Evolutionary conservation across 2,888 invertebrate species (phyloP).

Genomic region (Synergus laeviventris): DNA sequence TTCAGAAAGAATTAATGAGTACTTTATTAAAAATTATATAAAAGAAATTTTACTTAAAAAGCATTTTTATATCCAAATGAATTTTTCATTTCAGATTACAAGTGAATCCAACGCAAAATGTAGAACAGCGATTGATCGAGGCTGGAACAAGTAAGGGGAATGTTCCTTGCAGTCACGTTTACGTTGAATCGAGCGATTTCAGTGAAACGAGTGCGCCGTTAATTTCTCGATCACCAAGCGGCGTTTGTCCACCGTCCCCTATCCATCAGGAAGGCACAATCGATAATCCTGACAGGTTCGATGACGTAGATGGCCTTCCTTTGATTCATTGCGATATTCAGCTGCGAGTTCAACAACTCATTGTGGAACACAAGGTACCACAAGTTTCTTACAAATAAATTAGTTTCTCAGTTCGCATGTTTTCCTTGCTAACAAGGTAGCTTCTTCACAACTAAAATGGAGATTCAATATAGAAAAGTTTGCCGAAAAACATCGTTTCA

Average conservation of each 20-base stretch:
- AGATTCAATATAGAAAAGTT: background rate
- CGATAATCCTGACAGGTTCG: slow-evolving; percentile 76
- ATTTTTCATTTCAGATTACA: slow-evolving; percentile 56
- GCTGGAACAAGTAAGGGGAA: slow-evolving; percentile 54
- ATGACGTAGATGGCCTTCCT: slow-evolving; percentile 86
- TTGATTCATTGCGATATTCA: slow-evolving; percentile 85
- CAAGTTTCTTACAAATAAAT: slow-evolving; percentile 34
- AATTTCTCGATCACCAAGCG: slow-evolving; percentile 80
- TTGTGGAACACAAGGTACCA: slow-evolving; percentile 86
- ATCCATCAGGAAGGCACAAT: slow-evolving; percentile 71
- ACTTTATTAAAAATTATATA: background rate
- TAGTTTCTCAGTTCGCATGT: slow-evolving; percentile 1
- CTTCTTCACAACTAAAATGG: background rate
- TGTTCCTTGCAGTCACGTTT: slow-evolving; percentile 65
- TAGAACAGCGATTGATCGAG: slow-evolving; percentile 61
- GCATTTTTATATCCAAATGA: background rate
- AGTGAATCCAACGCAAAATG: slow-evolving; percentile 57
- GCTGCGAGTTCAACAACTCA: slow-evolving; percentile 88
- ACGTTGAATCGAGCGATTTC: slow-evolving; percentile 69
- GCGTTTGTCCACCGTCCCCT: slow-evolving; percentile 80
- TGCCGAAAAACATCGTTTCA: too few relatives aligned
- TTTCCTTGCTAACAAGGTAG: background rate
- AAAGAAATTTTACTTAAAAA: background rate
- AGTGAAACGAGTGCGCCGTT: slow-evolving; percentile 74
- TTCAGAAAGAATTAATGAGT: background rate